Conservation (phyloP, 2,888 invertebrate species). For the Brenthis ino region DNA sequence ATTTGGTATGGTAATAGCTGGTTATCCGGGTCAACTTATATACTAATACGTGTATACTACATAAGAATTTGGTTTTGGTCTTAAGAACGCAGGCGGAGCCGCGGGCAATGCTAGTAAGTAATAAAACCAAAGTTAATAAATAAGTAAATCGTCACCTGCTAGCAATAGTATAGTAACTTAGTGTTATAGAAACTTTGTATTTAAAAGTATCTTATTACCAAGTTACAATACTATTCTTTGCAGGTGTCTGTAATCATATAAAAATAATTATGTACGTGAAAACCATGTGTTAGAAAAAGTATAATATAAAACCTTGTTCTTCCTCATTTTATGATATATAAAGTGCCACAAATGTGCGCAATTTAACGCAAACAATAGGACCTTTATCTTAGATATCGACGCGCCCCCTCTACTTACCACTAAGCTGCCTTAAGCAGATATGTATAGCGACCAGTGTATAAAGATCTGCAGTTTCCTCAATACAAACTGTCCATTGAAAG, state of each 20-base stretch:
- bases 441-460: constrained; percentile 35
- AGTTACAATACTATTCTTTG: too few species aligned
- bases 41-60: too few species aligned
- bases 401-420: constrained; percentile 36
- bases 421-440: constrained; percentile 43
- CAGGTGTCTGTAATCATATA: neutral
- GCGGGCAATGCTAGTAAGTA: too few species aligned
- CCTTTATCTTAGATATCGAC: constrained; percentile 38
- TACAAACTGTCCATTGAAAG: constrained; percentile 1
- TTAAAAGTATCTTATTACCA: too few species aligned
- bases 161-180: too few species aligned
- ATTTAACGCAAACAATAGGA: constrained; percentile 40
- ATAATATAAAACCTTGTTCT: neutral
- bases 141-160: too few species aligned
- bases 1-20: too few species aligned
- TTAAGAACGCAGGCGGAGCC: too few species aligned
- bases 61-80: too few species aligned
- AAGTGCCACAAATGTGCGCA: constrained; percentile 30
- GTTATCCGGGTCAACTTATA: too few species aligned
- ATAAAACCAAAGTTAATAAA: too few species aligned
- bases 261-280: neutral
- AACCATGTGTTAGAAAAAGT: neutral
- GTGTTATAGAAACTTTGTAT: too few species aligned
- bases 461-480: constrained; percentile 24
- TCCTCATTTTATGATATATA: constrained; percentile 14